Evolutionary conservation across 2,888 invertebrate species (phyloP), one percentile per base, ranked within the genome.

Genomic region (Idaea straminata): DNA sequence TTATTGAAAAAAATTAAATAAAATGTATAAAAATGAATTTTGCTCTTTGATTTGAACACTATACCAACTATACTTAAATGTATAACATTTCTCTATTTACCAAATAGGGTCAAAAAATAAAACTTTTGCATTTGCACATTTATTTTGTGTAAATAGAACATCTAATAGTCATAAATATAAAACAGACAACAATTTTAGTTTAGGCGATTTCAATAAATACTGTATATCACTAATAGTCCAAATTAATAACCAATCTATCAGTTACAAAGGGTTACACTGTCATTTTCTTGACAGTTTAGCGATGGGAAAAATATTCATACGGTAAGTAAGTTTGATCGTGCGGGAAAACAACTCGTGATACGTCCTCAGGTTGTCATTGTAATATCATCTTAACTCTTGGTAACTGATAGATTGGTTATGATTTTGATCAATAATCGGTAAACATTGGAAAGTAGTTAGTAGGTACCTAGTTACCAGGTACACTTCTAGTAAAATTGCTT

Each of bases 61-160:
- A 47, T 13, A 10, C 47, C 2, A 10, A 4, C 10, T 5, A 47
- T 47, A 7, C 0, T 47, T 3, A 7, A 10, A 10, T 7, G 13
- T 13, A 13, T 47, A 47, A 13, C 13, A 10, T 47, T 4, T 36
- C 5, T 36, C 6, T 6, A 10, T 13, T 47, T 4, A 47, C 13
- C 6, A 47, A 47, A 47, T 13, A 47, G 13, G 25, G 25, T 25
- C 13, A 47, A 47, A 47, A 47, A 10, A 10, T 47, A 47, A 47
- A 36, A 7, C 13, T 10, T 47, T 47, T 47, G 47, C 10, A 47
- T 47, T 47, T 47, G 47, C 47, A 47, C 47, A 47, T 72, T 72
- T 65, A 69, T 70, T 70, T 64, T 4, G 59, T 59, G 34, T 62
- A 72, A 69, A 72, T 69, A 72, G 67, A 72, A 70, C 70, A 69